phyloP scores from a whole-genome alignment of 2,113 vertebrate genomes.

The Engystomops pustulosus region DNA sequence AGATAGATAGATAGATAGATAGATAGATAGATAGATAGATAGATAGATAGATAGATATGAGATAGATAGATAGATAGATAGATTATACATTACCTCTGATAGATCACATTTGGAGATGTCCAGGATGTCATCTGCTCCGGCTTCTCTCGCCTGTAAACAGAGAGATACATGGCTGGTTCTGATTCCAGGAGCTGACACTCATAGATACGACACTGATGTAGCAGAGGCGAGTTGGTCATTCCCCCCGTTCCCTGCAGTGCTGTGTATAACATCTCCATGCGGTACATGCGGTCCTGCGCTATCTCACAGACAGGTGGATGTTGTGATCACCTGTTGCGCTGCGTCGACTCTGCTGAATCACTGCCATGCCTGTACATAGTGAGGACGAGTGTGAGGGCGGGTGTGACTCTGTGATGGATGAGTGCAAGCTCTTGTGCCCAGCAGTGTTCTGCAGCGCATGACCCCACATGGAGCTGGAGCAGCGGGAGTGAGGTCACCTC shows the following conservation, averaged over 20 bases:
- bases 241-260: too few relatives aligned
- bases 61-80: too few relatives aligned
- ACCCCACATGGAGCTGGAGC: not conserved
- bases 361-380: not conserved
- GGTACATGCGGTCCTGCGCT: too few relatives aligned
- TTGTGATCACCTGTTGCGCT: too few relatives aligned
- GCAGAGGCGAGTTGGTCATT: too few relatives aligned
- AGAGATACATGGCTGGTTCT: slow-evolving; percentile 10
- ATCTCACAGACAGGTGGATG: too few relatives aligned
- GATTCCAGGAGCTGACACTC: not conserved
- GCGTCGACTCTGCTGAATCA: not conserved
- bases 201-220: not conserved
- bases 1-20: not conserved
- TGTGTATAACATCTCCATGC: too few relatives aligned
- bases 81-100: slow-evolving; percentile 80
- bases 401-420: not conserved
- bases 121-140: slow-evolving; percentile 89
- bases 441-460: too few relatives aligned
- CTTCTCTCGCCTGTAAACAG: slow-evolving; percentile 85
- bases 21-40: slow-evolving; percentile 8
- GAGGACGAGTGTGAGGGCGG: too few relatives aligned
- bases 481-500: not conserved
- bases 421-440: not conserved
- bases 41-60: not conserved
- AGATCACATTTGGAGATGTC: slow-evolving; percentile 93